Conservation (phyloP, 2,888 invertebrate species). For the Dryomyza anilis region DNA sequence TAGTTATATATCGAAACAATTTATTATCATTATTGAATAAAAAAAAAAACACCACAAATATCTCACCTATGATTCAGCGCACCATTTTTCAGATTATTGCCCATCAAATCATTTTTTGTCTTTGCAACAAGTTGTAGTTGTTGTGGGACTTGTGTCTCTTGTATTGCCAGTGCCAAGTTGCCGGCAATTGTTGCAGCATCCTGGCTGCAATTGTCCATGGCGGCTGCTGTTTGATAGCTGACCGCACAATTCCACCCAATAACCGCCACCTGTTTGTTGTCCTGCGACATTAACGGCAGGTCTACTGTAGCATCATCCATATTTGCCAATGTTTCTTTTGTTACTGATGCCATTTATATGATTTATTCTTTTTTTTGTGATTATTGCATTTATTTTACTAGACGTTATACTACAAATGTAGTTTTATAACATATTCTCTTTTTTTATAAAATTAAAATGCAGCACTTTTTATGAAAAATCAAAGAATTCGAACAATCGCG, state of each 20-base stretch:
- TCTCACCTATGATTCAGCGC: slow-evolving; percentile 46
- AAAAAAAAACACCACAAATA: slow-evolving; percentile 30
- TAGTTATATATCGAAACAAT: too few species aligned
- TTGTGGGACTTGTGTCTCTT: slow-evolving; percentile 26
- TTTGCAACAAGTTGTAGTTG: slow-evolving; percentile 32
- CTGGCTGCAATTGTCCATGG: slow-evolving; percentile 31
- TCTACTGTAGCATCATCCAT: slow-evolving; percentile 51
- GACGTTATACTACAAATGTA: too few species aligned
- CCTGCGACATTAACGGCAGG: slow-evolving; percentile 48
- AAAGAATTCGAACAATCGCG: too few species aligned
- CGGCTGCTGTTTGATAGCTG: slow-evolving; percentile 21
- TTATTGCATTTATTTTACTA: too few species aligned
- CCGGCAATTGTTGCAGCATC: slow-evolving; percentile 30
- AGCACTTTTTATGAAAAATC: too few species aligned
- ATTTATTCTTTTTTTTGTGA: slow-evolving; percentile 13
- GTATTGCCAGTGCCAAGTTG: slow-evolving; percentile 25
- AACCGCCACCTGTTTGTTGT: slow-evolving; percentile 43
- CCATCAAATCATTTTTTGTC: slow-evolving; percentile 39
- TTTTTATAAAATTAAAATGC: too few species aligned
- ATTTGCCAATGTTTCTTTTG: slow-evolving; percentile 12
- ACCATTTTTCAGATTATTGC: slow-evolving; percentile 49
- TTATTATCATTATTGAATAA: too few species aligned
- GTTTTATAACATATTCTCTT: too few species aligned
- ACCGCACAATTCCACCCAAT: slow-evolving; percentile 39
- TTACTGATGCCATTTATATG: neutral